phyloP scores from a whole-genome alignment of 2,888 invertebrate genomes.

The Drosophila nr. fundita region DNA sequence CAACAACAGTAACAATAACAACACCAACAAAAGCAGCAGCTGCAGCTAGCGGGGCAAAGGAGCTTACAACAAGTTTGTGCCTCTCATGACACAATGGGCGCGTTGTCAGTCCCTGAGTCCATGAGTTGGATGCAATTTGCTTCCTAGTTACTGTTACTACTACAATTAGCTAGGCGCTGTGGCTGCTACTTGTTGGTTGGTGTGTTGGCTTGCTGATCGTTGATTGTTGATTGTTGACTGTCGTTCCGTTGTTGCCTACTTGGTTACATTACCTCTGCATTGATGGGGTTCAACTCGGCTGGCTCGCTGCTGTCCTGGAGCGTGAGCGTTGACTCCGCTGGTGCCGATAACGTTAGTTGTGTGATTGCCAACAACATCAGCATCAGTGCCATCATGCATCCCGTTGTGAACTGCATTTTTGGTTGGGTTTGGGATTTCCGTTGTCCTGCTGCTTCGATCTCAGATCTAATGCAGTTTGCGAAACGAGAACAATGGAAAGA shows the following conservation, averaged over 20 bases:
- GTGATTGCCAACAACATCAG: slow-evolving; percentile 50
- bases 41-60: slow-evolving; percentile 19
- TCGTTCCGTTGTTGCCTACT: slow-evolving; percentile 4
- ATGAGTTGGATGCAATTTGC: slow-evolving; percentile 15
- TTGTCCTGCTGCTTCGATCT: slow-evolving; percentile 7
- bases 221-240: not conserved
- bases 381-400: slow-evolving; percentile 64
- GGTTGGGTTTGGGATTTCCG: not conserved
- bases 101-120: slow-evolving; percentile 18
- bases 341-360: slow-evolving; percentile 49
- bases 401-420: slow-evolving; percentile 75
- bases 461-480: slow-evolving; percentile 9
- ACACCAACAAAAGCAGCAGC: not conserved
- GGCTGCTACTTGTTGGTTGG: slow-evolving; percentile 11
- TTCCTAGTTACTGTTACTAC: slow-evolving; percentile 34
- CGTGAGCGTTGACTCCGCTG: slow-evolving; percentile 64
- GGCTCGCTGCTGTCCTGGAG: slow-evolving; percentile 68
- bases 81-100: slow-evolving; percentile 30
- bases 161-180: not conserved
- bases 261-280: slow-evolving; percentile 83
- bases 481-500: not conserved
- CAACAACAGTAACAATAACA: not conserved
- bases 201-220: not conserved
- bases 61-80: slow-evolving; percentile 40
- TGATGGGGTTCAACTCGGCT: slow-evolving; percentile 82